Base-by-base conservation (phyloP, 2,888 invertebrate species). In the Hesperia comma region DNA sequence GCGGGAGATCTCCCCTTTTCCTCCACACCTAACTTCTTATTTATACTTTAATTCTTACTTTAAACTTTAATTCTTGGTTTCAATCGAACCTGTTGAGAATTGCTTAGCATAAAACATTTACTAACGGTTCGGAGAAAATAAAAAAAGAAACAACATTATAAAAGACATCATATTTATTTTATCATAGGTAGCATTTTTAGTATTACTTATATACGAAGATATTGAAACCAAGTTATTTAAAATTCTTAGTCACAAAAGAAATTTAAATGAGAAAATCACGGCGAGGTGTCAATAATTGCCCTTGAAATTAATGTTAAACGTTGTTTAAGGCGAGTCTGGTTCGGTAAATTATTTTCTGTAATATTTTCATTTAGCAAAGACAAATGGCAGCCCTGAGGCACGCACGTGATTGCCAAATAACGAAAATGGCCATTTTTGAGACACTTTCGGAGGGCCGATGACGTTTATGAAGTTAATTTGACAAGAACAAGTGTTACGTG, bases 351-450 rank as follows among this genome's bases (percentile, higher is more conserved):
- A n/a, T 51, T 70, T 61, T 56, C 63, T 56, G 68, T 62, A 56
- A 69, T 71, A 69, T 70, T 72, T 71, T 72, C 61, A 71, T 69
- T 73, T 71, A 69, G 69, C 70, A 68, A 71, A 73, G 67, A 71
- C 74, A 74, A 73, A 72, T 70, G 72, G 54, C 37, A 5, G 49
- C 63, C 55, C 69, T 58, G 51, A 21, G 71, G 72, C 72, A 51
- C 51, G 64, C 68, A 70, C 70, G 53, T 49, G 54, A 60, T 12
- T 17, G 32, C 33, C 15, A 54, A 61, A 51, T 61, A 41, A 26
- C 54, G 54, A 43, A 63, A 63, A 63, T 62, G 6, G 14, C 43
- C 2, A 32, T n/a, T 8, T 43, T 62, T 15, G 32, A 54, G 54
- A 14, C 15, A 37, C 17, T 19, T 63, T 46, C 33, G 32, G 37